Conservation (phyloP, 2,888 invertebrate species). For the Seira musarum region DNA sequence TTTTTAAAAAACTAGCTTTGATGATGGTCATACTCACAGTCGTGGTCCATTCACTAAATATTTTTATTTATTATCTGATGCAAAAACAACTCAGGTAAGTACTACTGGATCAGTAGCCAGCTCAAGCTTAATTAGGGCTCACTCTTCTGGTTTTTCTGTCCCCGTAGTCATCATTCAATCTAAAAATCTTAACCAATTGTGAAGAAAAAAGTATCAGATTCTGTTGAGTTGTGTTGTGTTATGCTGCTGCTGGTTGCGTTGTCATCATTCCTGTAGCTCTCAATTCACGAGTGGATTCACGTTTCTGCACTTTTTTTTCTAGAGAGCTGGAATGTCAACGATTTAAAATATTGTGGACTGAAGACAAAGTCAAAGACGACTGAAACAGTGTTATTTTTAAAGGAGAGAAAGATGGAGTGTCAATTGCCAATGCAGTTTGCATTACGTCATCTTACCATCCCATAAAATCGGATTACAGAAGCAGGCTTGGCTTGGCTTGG, state of each 20-base stretch:
- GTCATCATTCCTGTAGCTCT: slow-evolving; percentile 13
- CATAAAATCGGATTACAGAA: neutral
- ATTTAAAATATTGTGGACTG: slow-evolving; percentile 13
- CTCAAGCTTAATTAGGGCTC: slow-evolving; percentile 16
- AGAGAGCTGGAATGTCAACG: neutral
- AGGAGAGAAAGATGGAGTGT: neutral
- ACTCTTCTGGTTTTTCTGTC: slow-evolving; percentile 13
- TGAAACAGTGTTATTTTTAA: slow-evolving; percentile 7
- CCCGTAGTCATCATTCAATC: slow-evolving; percentile 5
- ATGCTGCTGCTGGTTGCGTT: too few species aligned
- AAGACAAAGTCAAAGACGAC: too few species aligned
- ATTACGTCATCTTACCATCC: neutral
- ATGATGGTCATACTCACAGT: too few species aligned
- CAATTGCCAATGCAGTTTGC: slow-evolving; percentile 9
- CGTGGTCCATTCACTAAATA: slow-evolving; percentile 6
- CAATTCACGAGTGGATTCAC: slow-evolving; percentile 11
- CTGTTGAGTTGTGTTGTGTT: too few species aligned
- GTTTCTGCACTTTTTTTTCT: neutral
- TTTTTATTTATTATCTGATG: slow-evolving; percentile 18
- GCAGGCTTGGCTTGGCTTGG: neutral
- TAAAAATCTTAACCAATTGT: too few species aligned
- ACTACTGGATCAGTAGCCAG: slow-evolving; percentile 16
- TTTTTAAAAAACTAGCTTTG: neutral
- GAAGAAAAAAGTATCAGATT: slow-evolving; percentile 14
- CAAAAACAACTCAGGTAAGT: slow-evolving; percentile 13